Evolutionary conservation across 1,140 invertebrate species (phyloP), one percentile per base, ranked within the genome.

Genomic region (Leptopilina boulardi): DNA sequence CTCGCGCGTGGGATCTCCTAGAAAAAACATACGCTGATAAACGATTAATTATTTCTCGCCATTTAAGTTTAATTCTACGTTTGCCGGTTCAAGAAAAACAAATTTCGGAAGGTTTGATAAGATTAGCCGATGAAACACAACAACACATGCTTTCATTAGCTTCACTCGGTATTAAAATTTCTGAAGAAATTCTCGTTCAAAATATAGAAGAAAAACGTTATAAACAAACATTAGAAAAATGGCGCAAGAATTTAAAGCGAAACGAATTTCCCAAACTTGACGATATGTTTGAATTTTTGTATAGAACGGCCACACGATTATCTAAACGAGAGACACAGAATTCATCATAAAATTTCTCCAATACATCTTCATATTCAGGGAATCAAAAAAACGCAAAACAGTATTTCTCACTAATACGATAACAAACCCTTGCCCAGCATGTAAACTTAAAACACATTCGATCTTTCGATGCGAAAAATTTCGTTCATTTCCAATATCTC

Each of bases 401-500:
- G n/a, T n/a, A 30, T 34, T n/a, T 34, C 23, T 26, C 2, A 21
- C 15, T 56, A 44, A 1, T 2, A 18, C 74, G 10, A 70, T 41
- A 0, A 1, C 34, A 3, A 70, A 41, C 21, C 21, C 9, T 6
- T 73, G 70, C 21, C 42, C 59, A 3, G 21, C 70, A 0, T 77
- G 75, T 56, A 15, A 38, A 9, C 44, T 70, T 59, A 51, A 77
- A 2, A 21, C 41, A 4, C 79, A 80, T 34, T 71, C 26, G 15
- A 4, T 80, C 15, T 77, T 76, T 70, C 38, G 26, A 1, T 80
- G 79, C 30, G 41, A 70, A 19, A 66, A 54, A 70, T 80, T 80
- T 44, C 71, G 71, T 6, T 23, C 54, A 8, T 18, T 80, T n/a
- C 3, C 71, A 9, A 59, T 71, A 0, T 1, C 21, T 2, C 38